phyloP scores from a whole-genome alignment of 2,797 vertebrate genomes.

The Macropodus opercularis region DNA sequence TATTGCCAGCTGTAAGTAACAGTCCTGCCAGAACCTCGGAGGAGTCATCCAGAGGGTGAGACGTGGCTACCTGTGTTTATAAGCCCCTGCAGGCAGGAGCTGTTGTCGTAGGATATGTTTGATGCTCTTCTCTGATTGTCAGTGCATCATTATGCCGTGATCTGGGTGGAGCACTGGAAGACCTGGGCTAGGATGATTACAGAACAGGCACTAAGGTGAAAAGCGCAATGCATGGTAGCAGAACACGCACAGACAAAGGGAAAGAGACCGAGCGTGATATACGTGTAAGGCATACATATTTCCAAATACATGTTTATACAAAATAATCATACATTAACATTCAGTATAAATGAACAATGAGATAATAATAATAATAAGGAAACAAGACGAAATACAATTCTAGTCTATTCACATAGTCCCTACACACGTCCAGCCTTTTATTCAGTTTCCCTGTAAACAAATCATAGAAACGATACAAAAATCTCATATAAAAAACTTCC shows the following conservation, averaged over 20 bases:
- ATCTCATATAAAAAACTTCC: conserved; percentile 68
- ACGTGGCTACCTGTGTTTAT: conserved; percentile 45
- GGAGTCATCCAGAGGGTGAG: conserved; percentile 41
- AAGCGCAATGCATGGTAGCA: conserved; percentile 49
- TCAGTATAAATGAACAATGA: conserved; percentile 75
- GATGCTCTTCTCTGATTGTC: conserved; percentile 71
- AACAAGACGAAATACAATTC: conserved; percentile 62
- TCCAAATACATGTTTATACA: conserved; percentile 80
- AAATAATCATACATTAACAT: conserved; percentile 78
- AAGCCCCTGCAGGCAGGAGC: conserved; percentile 40
- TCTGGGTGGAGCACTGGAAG: conserved; percentile 58
- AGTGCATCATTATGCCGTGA: conserved; percentile 54
- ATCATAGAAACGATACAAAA: conserved; percentile 77
- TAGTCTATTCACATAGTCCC: conserved; percentile 76
- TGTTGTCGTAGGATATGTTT: conserved; percentile 60
- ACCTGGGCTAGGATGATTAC: conserved; percentile 41
- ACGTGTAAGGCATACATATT: conserved; percentile 79
- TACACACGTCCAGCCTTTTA: conserved; percentile 67
- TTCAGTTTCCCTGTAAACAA: conserved; percentile 79
- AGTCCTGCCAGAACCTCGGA: conserved; percentile 62
- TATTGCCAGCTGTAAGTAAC: conserved; percentile 78
- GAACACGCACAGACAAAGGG: conserved; percentile 25
- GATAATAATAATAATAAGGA: conserved; percentile 63
- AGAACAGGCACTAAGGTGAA: conserved; percentile 78
- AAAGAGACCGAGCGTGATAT: conserved; percentile 54